Evolutionary conservation across 2,888 invertebrate species (phyloP).

Genomic region (Salpingus planirostris): DNA sequence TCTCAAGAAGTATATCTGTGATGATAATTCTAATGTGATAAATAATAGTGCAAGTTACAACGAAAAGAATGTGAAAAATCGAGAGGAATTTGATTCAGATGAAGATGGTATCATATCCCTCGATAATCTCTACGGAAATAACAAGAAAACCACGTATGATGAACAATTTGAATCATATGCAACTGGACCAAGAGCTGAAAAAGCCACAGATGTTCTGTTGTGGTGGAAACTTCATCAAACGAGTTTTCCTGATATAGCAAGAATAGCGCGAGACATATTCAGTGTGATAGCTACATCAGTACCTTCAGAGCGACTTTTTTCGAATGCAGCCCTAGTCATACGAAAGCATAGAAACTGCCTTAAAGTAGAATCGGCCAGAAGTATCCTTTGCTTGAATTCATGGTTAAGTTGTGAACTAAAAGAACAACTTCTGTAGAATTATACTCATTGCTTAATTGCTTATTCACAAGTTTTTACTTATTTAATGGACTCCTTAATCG

Average conservation of each 20-base stretch:
- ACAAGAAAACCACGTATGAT: background rate
- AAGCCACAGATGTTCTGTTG: constrained; percentile 14
- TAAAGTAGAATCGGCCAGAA: constrained; percentile 3
- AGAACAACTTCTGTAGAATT: too few relatives aligned
- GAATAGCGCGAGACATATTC: constrained; percentile 14
- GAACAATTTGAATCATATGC: constrained; percentile 15
- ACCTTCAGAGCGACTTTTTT: constrained; percentile 15
- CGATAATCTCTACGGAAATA: constrained; percentile 6
- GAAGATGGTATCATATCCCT: constrained; percentile 9
- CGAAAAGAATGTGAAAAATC: too few relatives aligned
- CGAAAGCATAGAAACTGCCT: constrained; percentile 10
- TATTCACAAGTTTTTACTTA: too few relatives aligned
- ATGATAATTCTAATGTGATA: too few relatives aligned
- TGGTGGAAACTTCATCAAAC: constrained; percentile 14
- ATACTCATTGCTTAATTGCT: too few relatives aligned
- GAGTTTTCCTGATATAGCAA: constrained; percentile 12
- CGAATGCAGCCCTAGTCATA: constrained; percentile 12
- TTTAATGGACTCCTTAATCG: too few relatives aligned
- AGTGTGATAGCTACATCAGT: constrained; percentile 11
- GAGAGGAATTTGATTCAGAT: too few relatives aligned
- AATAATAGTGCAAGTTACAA: too few relatives aligned
- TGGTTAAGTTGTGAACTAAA: constrained; percentile 7
- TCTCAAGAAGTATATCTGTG: background rate
- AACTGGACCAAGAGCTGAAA: constrained; percentile 11
- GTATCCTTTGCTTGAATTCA: constrained; percentile 9